Evolutionary conservation across 2,113 vertebrate genomes (phyloP), one percentile per base, ranked within the genome.

Genomic region (Promerops cafer): DNA sequence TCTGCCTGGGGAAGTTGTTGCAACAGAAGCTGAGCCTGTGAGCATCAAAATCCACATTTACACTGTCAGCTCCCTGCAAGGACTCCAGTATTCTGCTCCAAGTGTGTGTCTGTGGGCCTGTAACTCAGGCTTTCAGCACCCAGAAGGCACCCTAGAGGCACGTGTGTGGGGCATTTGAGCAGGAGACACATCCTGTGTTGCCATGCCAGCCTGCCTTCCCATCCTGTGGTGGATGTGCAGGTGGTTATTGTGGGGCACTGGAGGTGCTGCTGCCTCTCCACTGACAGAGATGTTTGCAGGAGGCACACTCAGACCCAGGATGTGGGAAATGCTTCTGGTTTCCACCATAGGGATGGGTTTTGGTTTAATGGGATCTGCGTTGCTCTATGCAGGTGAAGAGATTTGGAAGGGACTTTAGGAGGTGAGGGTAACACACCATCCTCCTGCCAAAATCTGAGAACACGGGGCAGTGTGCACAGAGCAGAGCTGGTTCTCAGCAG

Each of bases 221-320:
- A 56, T 13, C 40, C 19, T 42, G 54, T 0, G 19, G 27, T 1
- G 4, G 44, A 31, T 13, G 33, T 33, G 28, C 33, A 8, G 15
- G 7, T 66, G n/a, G 49, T 30, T 35, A 7, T 0, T 12, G 47
- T 15, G 52, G 64, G 72, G 11, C 11, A n/a, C 56, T 1, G 33
- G 63, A 77, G 50, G 37, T 1, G 2, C 7, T 61, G 19, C 31
- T 45, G 31, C 39, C 52, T 74, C 76, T 31, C 50, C 68, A 35
- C 19, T 13, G 9, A n/a, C 2, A 10, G 44, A 79, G 63, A 21
- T 15, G 44, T 52, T 52, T 66, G 50, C 68, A 77, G 71, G 68
- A 89, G 40, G 54, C 26, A 74, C 6, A 5, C 9, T 40, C 40
- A 83, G 68, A 23, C 13, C 13, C 59, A 83, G 64, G 13, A 81